Percentiles rank a stretch among this genome's conserved stretches.
Evolutionary conservation across 2,113 vertebrate genomes (phyloP).

Genomic region (Neolamprologus brichardi): DNA sequence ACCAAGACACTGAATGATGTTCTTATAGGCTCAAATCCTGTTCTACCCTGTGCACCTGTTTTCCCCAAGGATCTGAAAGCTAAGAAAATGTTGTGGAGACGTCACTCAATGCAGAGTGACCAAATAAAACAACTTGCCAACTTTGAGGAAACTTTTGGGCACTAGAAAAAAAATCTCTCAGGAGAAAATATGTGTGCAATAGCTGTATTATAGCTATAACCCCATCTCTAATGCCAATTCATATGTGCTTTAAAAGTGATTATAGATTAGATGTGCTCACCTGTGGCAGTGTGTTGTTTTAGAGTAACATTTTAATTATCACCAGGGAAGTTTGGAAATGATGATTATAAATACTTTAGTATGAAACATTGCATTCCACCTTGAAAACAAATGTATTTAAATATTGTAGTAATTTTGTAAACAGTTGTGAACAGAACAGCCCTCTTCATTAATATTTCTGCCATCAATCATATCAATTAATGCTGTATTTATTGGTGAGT

Average conservation of each 20-base stretch:
- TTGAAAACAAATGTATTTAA: not conserved
- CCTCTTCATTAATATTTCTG: accelerated
- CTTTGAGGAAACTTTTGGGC: constrained; percentile 68
- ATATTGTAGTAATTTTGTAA: not conserved
- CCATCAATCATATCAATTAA: not conserved
- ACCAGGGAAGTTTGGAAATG: not conserved
- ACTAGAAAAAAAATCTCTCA: constrained; percentile 6
- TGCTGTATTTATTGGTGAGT: not conserved
- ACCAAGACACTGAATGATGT: constrained; percentile 27
- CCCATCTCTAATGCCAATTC: not conserved
- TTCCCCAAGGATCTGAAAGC: constrained; percentile 72
- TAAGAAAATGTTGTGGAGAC: constrained; percentile 76
- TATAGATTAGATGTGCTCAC: not conserved
- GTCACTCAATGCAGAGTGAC: constrained; percentile 86
- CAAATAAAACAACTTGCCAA: constrained; percentile 82
- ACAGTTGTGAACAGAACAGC: not conserved
- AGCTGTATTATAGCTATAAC: not conserved
- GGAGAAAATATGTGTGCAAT: not conserved
- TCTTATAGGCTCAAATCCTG: constrained; percentile 64
- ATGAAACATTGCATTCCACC: not conserved
- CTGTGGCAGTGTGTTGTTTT: not conserved
- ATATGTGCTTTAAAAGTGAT: not conserved
- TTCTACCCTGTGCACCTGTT: constrained; percentile 70
- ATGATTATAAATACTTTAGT: not conserved
- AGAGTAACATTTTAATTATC: not conserved